phyloP scores from a whole-genome alignment of 2,888 invertebrate species.

The Glyphotaelius pellucidus region DNA sequence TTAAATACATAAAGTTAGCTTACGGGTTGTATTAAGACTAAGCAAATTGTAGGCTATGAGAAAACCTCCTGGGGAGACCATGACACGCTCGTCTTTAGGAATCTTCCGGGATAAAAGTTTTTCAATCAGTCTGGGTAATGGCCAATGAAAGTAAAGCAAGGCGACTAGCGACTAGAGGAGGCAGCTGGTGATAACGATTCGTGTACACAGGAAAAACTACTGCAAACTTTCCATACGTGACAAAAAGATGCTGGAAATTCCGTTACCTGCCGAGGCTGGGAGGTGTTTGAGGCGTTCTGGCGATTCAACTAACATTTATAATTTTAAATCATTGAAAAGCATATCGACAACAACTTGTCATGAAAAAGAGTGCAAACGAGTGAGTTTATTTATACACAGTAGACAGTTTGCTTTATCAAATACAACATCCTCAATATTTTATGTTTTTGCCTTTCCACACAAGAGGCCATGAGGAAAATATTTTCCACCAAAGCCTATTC shows the following conservation, averaged over 20 bases:
- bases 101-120: constrained; percentile 40
- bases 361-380: too few species aligned
- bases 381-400: too few species aligned
- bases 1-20: not conserved
- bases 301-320: not conserved
- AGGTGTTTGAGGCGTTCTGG: not conserved
- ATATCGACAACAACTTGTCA: too few species aligned
- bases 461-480: too few species aligned
- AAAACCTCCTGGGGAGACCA: not conserved
- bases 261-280: constrained; percentile 29
- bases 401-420: too few species aligned
- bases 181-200: constrained; percentile 52
- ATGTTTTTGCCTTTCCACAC: too few species aligned
- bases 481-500: too few species aligned
- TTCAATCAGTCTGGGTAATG: constrained; percentile 51
- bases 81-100: not conserved
- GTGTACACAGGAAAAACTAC: constrained; percentile 38
- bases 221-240: constrained; percentile 53
- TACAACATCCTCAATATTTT: too few species aligned
- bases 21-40: not conserved
- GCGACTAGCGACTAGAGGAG: not conserved
- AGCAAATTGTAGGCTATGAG: not conserved
- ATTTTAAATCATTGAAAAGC: too few species aligned
- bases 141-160: constrained; percentile 38
- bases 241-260: constrained; percentile 32